A percentile compares a stretch with the other conserved stretches of the same genome.
Conservation (phyloP, 2,888 invertebrate genomes). For the Trichogramma dendrolimi region DNA sequence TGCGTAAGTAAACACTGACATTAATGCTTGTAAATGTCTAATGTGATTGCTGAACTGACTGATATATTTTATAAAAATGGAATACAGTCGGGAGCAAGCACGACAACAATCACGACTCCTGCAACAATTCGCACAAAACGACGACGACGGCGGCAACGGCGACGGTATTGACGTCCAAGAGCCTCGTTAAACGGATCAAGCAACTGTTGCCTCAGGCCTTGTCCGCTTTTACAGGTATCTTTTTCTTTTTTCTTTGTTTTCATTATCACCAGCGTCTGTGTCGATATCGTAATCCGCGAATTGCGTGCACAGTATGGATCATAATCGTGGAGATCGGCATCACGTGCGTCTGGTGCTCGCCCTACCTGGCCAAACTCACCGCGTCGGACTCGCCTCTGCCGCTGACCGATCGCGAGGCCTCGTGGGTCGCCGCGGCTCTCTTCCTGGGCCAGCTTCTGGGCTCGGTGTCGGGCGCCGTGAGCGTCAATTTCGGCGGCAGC, state of each 20-base stretch:
- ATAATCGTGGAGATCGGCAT: conserved; percentile 36
- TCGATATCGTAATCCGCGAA: neutral
- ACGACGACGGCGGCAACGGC: no score
- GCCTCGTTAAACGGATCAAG: neutral
- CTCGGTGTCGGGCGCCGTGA: conserved; percentile 33
- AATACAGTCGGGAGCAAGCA: no score
- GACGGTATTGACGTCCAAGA: no score
- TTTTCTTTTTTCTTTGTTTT: neutral
- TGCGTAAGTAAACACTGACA: no score
- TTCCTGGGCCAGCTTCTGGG: conserved; percentile 36
- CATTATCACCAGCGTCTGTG: neutral
- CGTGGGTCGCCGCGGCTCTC: conserved; percentile 39
- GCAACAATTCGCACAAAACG: no score
- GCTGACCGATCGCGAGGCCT: conserved; percentile 32
- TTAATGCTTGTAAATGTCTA: no score
- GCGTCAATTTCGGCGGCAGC: conserved; percentile 32
- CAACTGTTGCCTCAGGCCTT: conserved; percentile 13
- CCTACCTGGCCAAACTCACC: conserved; percentile 36
- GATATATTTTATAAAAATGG: no score
- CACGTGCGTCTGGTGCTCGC: conserved; percentile 38
- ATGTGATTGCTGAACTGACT: no score
- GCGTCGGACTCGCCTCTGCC: conserved; percentile 29
- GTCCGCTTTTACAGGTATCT: conserved; percentile 18
- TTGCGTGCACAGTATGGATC: conserved; percentile 31
- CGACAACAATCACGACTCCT: no score